Percentiles rank a stretch among this genome's conserved stretches.
Conservation (phyloP, 2,888 invertebrate genomes). For the Oscheius sp. region DNA sequence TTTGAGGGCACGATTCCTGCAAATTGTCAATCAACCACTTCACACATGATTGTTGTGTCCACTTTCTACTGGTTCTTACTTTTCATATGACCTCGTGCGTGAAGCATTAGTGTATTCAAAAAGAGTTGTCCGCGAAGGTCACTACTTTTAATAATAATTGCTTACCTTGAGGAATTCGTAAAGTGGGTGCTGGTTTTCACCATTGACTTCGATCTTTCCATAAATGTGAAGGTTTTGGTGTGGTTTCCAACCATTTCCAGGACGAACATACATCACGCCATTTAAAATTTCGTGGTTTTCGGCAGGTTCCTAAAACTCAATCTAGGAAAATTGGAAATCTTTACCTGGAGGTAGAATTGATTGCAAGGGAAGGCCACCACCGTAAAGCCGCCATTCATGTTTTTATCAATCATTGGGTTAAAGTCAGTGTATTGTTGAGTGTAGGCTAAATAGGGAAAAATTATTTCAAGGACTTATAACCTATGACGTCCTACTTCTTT, state of each 20-base stretch:
- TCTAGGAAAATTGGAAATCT: not conserved
- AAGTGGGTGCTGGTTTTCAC: constrained; percentile 69
- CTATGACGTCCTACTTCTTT: too few species aligned
- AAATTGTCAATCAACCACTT: constrained; percentile 8
- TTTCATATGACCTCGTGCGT: constrained; percentile 7
- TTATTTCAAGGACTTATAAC: not conserved
- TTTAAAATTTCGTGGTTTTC: constrained; percentile 70
- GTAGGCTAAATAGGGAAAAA: constrained; percentile 63
- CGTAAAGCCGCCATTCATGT: constrained; percentile 63
- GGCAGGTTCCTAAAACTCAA: constrained; percentile 64
- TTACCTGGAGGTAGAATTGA: constrained; percentile 67
- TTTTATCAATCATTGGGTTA: constrained; percentile 68
- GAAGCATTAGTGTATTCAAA: constrained; percentile 3
- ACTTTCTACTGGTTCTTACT: constrained; percentile 15
- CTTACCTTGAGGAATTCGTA: constrained; percentile 70
- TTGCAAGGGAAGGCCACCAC: constrained; percentile 70
- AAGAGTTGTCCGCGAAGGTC: constrained; percentile 15
- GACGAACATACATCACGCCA: constrained; percentile 67
- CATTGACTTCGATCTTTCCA: constrained; percentile 70
- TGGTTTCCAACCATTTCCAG: constrained; percentile 70
- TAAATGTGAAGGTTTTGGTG: constrained; percentile 70
- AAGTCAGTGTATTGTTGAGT: constrained; percentile 71
- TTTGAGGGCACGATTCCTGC: constrained; percentile 69
- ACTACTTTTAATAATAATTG: not conserved
- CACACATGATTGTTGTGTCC: not conserved